Evolutionary conservation across 2,888 invertebrate genomes (phyloP).

Genomic region (Pyrrhosoma nymphula): DNA sequence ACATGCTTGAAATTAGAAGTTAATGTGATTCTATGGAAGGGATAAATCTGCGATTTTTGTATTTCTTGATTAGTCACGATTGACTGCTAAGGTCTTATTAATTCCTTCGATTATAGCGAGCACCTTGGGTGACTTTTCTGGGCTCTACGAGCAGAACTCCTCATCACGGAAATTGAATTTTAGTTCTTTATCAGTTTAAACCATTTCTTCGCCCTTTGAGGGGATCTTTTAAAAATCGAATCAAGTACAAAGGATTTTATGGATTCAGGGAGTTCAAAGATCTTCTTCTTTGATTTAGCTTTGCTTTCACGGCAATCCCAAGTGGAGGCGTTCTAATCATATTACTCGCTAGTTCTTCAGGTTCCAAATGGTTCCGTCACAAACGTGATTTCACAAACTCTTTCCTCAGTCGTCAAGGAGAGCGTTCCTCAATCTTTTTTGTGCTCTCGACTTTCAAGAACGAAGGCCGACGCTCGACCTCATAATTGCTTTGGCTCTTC

Average conservation of each 20-base stretch:
- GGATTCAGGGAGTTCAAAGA: neutral
- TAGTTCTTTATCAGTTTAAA: neutral
- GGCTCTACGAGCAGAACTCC: too few relatives aligned
- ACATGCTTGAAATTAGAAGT: too few relatives aligned
- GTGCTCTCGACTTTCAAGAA: neutral
- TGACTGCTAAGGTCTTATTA: too few relatives aligned
- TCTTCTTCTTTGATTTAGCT: neutral
- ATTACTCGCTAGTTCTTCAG: neutral
- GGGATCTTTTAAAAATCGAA: neutral
- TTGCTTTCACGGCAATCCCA: neutral
- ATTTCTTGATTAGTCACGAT: too few relatives aligned
- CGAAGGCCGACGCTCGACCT: neutral
- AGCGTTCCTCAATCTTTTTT: neutral
- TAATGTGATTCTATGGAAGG: too few relatives aligned
- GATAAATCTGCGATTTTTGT: too few relatives aligned
- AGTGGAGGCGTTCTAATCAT: neutral
- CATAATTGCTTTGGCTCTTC: neutral
- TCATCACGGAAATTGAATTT: neutral
- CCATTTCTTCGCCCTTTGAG: neutral
- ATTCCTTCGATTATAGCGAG: too few relatives aligned
- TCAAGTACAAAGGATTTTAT: neutral
- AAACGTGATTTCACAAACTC: neutral
- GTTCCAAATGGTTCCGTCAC: neutral
- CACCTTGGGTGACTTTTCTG: too few relatives aligned
- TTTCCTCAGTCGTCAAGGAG: neutral